Conservation (phyloP, 2,888 invertebrate species). For the Clunio marinus region DNA sequence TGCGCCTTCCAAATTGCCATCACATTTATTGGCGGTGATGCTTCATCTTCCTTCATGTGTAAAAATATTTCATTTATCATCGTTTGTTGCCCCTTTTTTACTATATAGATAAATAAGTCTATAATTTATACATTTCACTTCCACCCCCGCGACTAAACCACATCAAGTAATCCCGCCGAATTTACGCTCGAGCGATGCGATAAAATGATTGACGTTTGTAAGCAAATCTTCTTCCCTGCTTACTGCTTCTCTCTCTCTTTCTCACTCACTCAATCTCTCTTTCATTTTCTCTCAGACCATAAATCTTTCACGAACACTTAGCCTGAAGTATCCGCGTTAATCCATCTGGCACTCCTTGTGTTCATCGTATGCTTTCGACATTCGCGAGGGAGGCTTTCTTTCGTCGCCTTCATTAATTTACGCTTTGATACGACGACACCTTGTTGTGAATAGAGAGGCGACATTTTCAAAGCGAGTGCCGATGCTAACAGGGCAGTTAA, state of each 20-base stretch:
- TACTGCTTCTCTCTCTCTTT: not conserved
- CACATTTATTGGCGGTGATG: not conserved
- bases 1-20: not conserved
- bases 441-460: too few relatives aligned
- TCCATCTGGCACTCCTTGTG: slow-evolving; percentile 14
- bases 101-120: too few relatives aligned
- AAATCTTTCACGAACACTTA: slow-evolving; percentile 21
- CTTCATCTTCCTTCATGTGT: slow-evolving; percentile 7
- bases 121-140: not conserved
- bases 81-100: not conserved
- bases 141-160: not conserved
- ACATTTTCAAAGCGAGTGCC: not conserved
- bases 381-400: not conserved
- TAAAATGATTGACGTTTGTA: slow-evolving; percentile 15
- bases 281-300: too few relatives aligned
- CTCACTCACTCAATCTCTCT: too few relatives aligned
- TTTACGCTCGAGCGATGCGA: slow-evolving; percentile 3
- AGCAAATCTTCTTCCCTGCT: not conserved
- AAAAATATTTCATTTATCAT: slow-evolving; percentile 28
- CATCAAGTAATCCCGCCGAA: not conserved
- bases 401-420: slow-evolving; percentile 16
- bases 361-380: not conserved
- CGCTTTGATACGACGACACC: not conserved
- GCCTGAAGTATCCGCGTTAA: not conserved
- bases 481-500: slow-evolving; percentile 18